Percentiles rank a stretch among this genome's conserved stretches.
Conservation (phyloP, 92 coral and sea anemone species). For the Porites lobata region DNA sequence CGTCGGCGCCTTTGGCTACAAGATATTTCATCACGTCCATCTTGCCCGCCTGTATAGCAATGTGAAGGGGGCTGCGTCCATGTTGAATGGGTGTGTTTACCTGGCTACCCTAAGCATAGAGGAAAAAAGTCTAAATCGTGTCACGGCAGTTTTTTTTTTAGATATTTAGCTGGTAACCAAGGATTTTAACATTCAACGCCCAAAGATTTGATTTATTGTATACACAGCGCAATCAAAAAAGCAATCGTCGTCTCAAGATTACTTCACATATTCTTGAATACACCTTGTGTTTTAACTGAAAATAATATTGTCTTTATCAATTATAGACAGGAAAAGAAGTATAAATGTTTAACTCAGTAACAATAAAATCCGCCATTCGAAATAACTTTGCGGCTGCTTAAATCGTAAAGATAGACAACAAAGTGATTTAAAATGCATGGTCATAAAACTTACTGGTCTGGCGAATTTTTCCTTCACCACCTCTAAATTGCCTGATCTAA, state of each 20-base stretch:
- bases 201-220: background rate
- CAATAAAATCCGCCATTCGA: background rate
- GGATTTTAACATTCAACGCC: constrained; percentile 18
- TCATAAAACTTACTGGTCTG: constrained; percentile 72
- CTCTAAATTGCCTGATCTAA: constrained; percentile 85
- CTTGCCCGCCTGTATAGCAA: constrained; percentile 84
- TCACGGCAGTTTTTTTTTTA: background rate
- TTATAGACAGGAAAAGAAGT: background rate
- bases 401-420: too few species aligned
- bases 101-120: constrained; percentile 73
- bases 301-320: background rate
- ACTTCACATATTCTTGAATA: background rate
- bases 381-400: too few species aligned
- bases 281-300: background rate
- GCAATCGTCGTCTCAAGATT: background rate
- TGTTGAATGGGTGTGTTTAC: constrained; percentile 74
- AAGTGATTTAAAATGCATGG: background rate
- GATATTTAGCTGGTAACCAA: constrained; percentile 23
- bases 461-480: constrained; percentile 67
- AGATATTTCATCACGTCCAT: constrained; percentile 76
- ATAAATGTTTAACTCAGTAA: background rate
- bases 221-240: background rate
- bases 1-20: constrained; percentile 83
- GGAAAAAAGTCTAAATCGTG: background rate
- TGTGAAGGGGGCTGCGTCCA: constrained; percentile 87